A percentile compares a stretch with the other conserved stretches of the same genome.
Evolutionary conservation across 2,797 vertebrate species (phyloP).

Genomic region (Pantherophis alleghaniensis): DNA sequence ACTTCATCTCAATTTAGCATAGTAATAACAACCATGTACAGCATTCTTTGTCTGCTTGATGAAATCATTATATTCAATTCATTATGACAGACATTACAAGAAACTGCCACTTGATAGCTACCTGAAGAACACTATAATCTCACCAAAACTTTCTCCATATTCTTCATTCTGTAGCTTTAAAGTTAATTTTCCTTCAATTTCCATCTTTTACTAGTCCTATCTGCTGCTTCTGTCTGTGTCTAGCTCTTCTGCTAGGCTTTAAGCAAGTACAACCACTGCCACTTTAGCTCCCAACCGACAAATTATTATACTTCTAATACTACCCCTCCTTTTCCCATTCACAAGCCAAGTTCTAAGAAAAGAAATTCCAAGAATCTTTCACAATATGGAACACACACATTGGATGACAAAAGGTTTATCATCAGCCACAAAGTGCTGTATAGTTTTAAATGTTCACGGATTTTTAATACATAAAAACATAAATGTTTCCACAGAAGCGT

Average conservation of each 20-base stretch:
- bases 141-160: not conserved
- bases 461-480: not conserved
- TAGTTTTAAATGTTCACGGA: not conserved
- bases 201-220: not conserved
- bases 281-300: not conserved
- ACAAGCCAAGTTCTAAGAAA: not conserved
- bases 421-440: not conserved
- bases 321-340: not conserved
- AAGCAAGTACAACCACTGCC: not conserved
- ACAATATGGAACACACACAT: not conserved
- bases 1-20: not conserved
- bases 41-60: conserved; percentile 19
- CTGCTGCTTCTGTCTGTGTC: not conserved
- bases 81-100: not conserved
- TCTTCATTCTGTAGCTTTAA: not conserved
- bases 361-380: not conserved
- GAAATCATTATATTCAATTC: not conserved
- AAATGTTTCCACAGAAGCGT: not conserved
- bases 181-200: not conserved
- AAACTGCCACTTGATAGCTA: not conserved
- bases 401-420: not conserved
- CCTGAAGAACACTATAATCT: fast-evolving
- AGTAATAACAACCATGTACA: conserved; percentile 35
- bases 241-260: not conserved
- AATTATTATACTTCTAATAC: not conserved